These are phyloP conservation scores for Eulimnadia texana DNA, from an alignment of 1,140 invertebrate genomes.

Conservation along the genomic window DNA sequence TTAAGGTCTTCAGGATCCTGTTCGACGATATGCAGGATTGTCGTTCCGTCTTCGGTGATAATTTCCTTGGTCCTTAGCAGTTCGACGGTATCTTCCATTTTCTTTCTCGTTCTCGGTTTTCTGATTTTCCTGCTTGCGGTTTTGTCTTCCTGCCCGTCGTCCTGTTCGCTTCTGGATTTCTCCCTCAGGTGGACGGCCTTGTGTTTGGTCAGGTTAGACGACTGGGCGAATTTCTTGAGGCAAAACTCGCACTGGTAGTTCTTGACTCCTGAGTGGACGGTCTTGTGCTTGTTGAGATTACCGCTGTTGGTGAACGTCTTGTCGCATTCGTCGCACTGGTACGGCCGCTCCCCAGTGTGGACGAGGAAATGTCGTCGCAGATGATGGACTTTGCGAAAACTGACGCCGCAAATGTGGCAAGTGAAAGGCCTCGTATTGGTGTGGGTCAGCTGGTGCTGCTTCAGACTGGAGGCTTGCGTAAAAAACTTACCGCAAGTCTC, in stretches of 20 bases:
- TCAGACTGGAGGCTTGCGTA: conserved; percentile 41
- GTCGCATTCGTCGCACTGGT: conserved; percentile 28
- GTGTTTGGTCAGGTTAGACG: conserved; percentile 25
- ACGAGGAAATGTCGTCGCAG: conserved; percentile 12
- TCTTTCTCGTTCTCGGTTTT: not conserved
- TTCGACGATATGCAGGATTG: not conserved
- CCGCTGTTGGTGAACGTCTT: conserved; percentile 24
- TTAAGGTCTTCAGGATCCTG: not conserved
- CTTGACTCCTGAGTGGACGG: conserved; percentile 20
- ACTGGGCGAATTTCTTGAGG: conserved; percentile 26
- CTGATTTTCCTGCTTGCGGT: not conserved
- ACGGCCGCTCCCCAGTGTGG: conserved; percentile 29
- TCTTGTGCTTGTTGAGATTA: conserved; percentile 23
- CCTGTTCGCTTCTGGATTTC: not conserved
- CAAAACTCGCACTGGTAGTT: conserved; percentile 27
- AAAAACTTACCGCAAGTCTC: conserved; percentile 41
- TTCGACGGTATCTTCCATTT: not conserved
- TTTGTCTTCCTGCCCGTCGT: not conserved
- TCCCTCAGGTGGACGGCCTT: not conserved
- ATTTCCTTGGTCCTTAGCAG: not conserved
- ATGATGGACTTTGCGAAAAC: conserved; percentile 9
- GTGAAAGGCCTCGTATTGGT: conserved; percentile 16
- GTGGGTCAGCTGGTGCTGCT: conserved; percentile 34
- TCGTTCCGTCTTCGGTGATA: not conserved
- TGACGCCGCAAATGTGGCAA: conserved; percentile 23